Conservation (phyloP, 2,888 invertebrate species). For the Drosophila algonquin region DNA sequence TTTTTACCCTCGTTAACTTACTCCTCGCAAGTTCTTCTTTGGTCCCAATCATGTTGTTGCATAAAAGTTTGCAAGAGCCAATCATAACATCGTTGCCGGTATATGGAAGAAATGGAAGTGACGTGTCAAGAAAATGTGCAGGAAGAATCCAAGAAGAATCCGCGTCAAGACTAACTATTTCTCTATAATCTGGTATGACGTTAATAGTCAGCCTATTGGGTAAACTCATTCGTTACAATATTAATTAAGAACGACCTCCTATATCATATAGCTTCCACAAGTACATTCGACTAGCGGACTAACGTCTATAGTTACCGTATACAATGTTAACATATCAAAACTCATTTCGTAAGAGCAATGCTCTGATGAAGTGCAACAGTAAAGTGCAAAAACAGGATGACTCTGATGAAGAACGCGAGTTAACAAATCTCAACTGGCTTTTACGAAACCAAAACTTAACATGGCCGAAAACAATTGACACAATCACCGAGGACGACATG, state of each 20-base stretch:
- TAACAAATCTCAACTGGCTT: slow-evolving; percentile 83
- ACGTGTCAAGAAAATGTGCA: neutral
- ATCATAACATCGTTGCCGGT: neutral
- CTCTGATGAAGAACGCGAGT: slow-evolving; percentile 81
- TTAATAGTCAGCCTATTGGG: too few species aligned
- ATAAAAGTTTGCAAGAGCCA: neutral
- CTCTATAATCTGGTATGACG: too few species aligned
- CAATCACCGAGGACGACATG: slow-evolving; percentile 60
- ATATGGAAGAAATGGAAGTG: neutral
- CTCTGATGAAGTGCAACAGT: neutral
- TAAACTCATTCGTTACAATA: too few species aligned
- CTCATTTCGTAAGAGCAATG: slow-evolving; percentile 13
- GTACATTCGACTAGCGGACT: too few species aligned
- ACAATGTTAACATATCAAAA: slow-evolving; percentile 5
- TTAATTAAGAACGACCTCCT: too few species aligned
- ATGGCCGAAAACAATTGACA: slow-evolving; percentile 76
- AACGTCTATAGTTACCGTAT: too few species aligned
- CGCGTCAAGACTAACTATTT: too few species aligned
- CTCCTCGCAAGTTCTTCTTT: neutral
- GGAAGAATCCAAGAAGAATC: too few species aligned
- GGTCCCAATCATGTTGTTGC: neutral
- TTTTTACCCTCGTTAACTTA: neutral
- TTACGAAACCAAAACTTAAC: slow-evolving; percentile 81
- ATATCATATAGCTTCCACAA: too few species aligned
- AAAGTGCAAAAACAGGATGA: slow-evolving; percentile 51